Conservation (phyloP, 2,888 invertebrate genomes). For the Leptogaster cylindrica region DNA sequence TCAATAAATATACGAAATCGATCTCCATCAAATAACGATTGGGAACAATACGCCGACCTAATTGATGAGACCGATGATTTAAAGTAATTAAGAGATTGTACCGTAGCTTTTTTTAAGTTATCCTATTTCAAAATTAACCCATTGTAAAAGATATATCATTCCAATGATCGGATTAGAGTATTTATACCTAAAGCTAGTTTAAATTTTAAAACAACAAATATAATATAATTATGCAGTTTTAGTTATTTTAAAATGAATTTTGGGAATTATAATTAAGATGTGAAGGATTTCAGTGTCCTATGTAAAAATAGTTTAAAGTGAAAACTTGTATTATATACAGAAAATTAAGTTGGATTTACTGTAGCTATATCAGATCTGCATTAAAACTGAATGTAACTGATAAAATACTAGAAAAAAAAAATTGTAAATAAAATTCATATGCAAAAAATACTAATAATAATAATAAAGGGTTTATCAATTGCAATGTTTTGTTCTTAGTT, state of each 20-base stretch:
- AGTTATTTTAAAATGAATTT: no score
- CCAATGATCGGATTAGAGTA: conserved; percentile 9
- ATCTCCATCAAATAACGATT: conserved; percentile 59
- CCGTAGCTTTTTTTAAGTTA: conserved; percentile 63
- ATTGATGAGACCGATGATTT: conserved; percentile 63
- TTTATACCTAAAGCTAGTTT: conserved; percentile 12
- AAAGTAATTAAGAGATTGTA: conserved; percentile 64
- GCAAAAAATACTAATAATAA: conserved; percentile 11
- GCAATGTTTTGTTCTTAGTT: conserved; percentile 14
- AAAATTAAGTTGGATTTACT: conserved; percentile 3
- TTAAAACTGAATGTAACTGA: conserved; percentile 12
- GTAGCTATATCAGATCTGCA: conserved; percentile 16
- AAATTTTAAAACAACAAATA: conserved; percentile 6
- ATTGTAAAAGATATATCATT: conserved; percentile 26
- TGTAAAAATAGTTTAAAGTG: conserved; percentile 20
- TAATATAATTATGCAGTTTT: conserved; percentile 22
- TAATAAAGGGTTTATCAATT: conserved; percentile 14
- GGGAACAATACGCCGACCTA: conserved; percentile 62
- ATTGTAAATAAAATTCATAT: conserved; percentile 24
- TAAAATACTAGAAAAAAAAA: conserved; percentile 15
- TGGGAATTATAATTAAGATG: no score
- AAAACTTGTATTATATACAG: conserved; percentile 21
- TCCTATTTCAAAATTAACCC: background rate
- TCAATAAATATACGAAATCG: conserved; percentile 58
- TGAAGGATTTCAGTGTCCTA: background rate